Evolutionary conservation across 2,797 vertebrate genomes (phyloP), one percentile per base, ranked within the genome.

Genomic region (Spinus pinus): DNA sequence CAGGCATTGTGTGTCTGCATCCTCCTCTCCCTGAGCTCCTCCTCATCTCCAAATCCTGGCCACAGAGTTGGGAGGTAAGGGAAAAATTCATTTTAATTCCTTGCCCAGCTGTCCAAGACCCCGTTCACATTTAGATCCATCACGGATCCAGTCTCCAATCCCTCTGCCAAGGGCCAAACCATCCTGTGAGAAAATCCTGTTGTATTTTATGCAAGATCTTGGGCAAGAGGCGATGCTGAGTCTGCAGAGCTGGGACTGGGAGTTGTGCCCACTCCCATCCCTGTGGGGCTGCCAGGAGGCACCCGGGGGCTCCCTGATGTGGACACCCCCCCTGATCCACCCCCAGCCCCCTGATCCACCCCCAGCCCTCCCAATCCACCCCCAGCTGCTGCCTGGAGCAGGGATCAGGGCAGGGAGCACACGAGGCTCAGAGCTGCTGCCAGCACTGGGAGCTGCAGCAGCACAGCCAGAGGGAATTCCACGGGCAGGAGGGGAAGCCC

Each of bases 81-180:
- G 27, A 16, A 82, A 82, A 87, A 17, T 17, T 6, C 3, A 17
- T 15, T 71, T 61, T 6, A 42, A 50, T 54, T 58, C 75, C 49
- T 35, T 9, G 4, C 19, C 35, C 12, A 5, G 37, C 53, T 67
- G 53, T 41, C 22, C 62, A 6, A 78, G 62, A 42, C 46, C 37
- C 60, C 1, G 0, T 14, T 57, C 35, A 2, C 27, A 14, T 11
- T 33, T 0, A 13, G 28, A 4, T 2, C 28, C 30, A 11, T 0
- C 0, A 1, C 15, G 66, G 65, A 71, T 4, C 12, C 0, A 2
- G 7, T 1, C 62, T n/a, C 71, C 31, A 13, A 21, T 9, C 5
- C 12, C 51, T n/a, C 50, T 53, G 88, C 56, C 17, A 7, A 15
- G 37, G 64, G 44, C 50, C 39, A 30, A 54, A 23, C 11, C 6